A percentile compares a stretch with the other conserved stretches of the same genome.
Conservation (phyloP, 2,113 vertebrate species). For the Plectropomus leopardus region DNA sequence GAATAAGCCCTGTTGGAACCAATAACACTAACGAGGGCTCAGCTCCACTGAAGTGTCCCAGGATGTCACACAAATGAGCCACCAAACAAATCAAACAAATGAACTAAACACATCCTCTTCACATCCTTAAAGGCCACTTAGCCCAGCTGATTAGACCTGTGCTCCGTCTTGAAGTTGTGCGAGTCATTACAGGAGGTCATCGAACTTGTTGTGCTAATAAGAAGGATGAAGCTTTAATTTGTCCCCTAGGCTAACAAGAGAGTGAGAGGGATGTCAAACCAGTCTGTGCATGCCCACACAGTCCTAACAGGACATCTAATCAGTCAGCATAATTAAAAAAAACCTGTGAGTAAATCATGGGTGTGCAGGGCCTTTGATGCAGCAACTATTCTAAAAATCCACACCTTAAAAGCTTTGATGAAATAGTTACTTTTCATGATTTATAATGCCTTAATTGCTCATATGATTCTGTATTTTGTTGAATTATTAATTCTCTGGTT, state of each 20-base stretch:
- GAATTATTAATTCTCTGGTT: too few species aligned
- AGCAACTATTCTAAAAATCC: background rate
- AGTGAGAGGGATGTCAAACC: background rate
- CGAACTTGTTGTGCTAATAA: background rate
- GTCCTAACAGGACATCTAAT: slow-evolving; percentile 12
- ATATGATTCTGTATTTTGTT: too few species aligned
- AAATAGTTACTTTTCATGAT: too few species aligned
- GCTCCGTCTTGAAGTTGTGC: background rate
- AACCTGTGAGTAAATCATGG: background rate
- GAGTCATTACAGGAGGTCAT: background rate
- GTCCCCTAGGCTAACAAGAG: background rate
- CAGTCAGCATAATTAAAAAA: slow-evolving; percentile 9
- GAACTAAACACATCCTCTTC: background rate
- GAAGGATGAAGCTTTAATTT: background rate
- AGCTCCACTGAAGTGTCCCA: background rate
- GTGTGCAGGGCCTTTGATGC: background rate
- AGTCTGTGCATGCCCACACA: background rate
- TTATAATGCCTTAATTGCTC: too few species aligned
- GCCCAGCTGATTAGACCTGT: background rate
- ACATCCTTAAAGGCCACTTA: background rate
- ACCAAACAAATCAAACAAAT: background rate
- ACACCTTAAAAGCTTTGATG: background rate
- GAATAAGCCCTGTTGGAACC: slow-evolving; percentile 25
- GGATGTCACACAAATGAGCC: background rate
- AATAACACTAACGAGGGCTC: background rate